Base-by-base conservation (phyloP, 1,140 invertebrate genomes). In the Bradynema listronoti region DNA sequence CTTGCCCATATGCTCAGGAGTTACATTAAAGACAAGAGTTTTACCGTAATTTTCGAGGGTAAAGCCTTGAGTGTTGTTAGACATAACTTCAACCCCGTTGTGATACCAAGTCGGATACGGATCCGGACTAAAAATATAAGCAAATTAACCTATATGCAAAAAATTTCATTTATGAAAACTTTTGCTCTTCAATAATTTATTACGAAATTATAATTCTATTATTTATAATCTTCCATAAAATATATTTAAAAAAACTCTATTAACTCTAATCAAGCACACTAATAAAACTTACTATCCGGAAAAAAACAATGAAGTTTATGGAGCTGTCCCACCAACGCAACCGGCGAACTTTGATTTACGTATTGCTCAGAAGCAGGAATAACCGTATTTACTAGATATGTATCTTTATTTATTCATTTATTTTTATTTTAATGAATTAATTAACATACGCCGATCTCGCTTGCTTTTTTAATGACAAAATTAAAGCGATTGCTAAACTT, bases 291-390 rank as follows among this genome's bases (percentile, higher is more conserved):
- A 76, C 76, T 68, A 74, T 58, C 76, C 74, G 29, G 76, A 77
- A 58, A 77, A 53, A 77, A 72, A 49, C 74, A 77, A 36, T 74
- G 72, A n/a, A 77, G 63, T 63, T 77, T 78, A 61, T 78, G 73
- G 14, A 56, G 60, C 33, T 78, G 68, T 39, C 74, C 74, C 30
- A 78, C 60, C 11, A 77, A 61, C 14, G 76, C 74, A 30, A 78
- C 63, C n/a, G 76, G 76, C 25, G 73, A 68, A 19, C 63, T 68
- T 52, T 77, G 75, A 63, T 78, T 78, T 11, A 78, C 76, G 53
- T 78, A 77, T 58, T 77, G 74, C 54, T 77, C 73, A 22, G 67
- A 63, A 19, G 74, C 73, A n/a, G 74, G 73, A 45, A 78, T 66
- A 3, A 50, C 47, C 2, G 52, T 19, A 45, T 55, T 55, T 45